phyloP scores from a whole-genome alignment of 1,140 invertebrate species.

The Delia radicum region DNA sequence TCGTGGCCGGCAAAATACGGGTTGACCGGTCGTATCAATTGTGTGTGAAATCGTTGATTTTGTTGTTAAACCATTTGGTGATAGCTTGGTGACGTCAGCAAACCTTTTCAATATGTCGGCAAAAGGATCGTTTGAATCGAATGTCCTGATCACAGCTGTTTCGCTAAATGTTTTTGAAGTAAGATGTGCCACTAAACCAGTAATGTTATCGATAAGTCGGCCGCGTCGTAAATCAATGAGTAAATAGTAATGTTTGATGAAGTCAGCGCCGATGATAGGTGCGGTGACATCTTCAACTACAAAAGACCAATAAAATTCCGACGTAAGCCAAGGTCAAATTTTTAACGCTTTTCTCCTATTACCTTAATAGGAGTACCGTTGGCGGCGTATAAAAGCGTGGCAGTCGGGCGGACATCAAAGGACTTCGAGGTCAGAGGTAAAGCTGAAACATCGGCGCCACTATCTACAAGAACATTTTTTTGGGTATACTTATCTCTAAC shows the following conservation, averaged over 20 bases:
- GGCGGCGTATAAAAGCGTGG: not conserved
- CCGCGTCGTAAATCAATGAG: no score
- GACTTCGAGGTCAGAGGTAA: no score
- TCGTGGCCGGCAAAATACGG: no score
- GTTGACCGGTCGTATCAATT: conserved; percentile 5
- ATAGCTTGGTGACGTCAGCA: not conserved
- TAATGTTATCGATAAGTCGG: not conserved
- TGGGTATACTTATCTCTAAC: not conserved
- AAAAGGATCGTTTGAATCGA: not conserved
- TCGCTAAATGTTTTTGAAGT: not conserved
- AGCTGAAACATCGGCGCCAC: not conserved
- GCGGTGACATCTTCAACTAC: not conserved
- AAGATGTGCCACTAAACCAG: not conserved
- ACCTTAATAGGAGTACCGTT: not conserved
- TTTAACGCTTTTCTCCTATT: not conserved
- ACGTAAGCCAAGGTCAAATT: not conserved
- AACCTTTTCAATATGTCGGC: not conserved
- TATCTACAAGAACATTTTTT: not conserved
- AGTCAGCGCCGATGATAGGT: no score
- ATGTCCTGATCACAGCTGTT: not conserved
- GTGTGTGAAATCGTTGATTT: conserved; percentile 15
- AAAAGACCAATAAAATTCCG: conserved; percentile 15
- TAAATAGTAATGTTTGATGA: no score
- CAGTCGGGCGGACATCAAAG: not conserved
- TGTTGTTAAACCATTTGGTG: not conserved